Conservation (phyloP, 1,140 invertebrate species). For the Latrodectus geometricus region DNA sequence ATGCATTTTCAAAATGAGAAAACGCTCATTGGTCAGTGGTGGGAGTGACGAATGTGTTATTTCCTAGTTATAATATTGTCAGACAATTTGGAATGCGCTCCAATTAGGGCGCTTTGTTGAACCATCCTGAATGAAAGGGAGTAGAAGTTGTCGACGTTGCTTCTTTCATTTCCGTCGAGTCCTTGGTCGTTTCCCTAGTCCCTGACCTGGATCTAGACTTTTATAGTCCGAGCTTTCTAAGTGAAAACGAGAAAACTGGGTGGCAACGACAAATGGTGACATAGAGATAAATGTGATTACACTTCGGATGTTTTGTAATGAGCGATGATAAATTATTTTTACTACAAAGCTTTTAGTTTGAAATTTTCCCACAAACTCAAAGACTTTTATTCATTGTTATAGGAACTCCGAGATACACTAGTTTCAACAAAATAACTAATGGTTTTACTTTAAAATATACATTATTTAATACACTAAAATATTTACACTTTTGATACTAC, state of each 20-base stretch:
- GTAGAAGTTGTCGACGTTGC: slow-evolving; percentile 28
- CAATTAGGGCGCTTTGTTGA: slow-evolving; percentile 37
- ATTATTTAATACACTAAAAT: too few relatives aligned
- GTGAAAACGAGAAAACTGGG: neutral
- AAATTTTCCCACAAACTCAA: too few relatives aligned
- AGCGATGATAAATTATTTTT: neutral
- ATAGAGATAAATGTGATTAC: neutral
- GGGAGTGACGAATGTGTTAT: slow-evolving; percentile 1
- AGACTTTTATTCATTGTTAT: too few relatives aligned
- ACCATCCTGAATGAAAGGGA: slow-evolving; percentile 7
- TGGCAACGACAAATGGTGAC: neutral
- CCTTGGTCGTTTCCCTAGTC: slow-evolving; percentile 49
- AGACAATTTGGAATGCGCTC: neutral
- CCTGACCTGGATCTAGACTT: slow-evolving; percentile 37
- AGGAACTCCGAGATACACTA: too few relatives aligned
- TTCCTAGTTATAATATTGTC: neutral
- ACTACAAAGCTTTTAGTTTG: too few relatives aligned
- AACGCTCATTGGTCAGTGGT: neutral
- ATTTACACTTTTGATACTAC: too few relatives aligned
- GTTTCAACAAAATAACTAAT: too few relatives aligned
- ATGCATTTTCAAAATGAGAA: neutral
- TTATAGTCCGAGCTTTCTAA: neutral
- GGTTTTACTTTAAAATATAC: too few relatives aligned
- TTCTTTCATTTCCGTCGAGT: slow-evolving; percentile 24
- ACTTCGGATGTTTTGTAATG: neutral